A percentile compares a stretch with the other conserved stretches of the same genome.
These are phyloP conservation scores for Polyploca ridens DNA, from an alignment of 2,888 invertebrate species.

Conservation along the genomic window DNA sequence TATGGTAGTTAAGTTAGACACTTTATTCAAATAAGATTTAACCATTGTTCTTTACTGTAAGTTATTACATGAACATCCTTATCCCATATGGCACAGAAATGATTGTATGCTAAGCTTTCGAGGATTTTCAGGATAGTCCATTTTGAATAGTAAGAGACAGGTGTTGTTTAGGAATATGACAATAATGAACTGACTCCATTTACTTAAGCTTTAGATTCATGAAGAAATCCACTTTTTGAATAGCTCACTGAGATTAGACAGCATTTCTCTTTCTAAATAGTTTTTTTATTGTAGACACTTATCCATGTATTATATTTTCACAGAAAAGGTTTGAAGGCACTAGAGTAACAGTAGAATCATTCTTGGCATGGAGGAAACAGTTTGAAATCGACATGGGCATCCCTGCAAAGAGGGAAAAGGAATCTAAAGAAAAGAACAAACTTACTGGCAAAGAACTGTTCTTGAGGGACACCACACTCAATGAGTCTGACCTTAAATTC, in stretches of 20 bases:
- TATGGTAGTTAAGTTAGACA: too few species aligned
- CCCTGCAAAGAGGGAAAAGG: constrained; percentile 88
- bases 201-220: too few species aligned
- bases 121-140: too few species aligned
- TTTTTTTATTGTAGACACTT: constrained; percentile 13
- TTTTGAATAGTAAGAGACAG: too few species aligned
- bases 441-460: constrained; percentile 97
- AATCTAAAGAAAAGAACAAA: constrained; percentile 90
- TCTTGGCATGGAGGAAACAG: constrained; percentile 95
- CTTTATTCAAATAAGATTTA: too few species aligned
- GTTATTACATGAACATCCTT: too few species aligned
- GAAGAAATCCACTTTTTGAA: not conserved
- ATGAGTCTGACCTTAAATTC: constrained; percentile 98
- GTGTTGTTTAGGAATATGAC: too few species aligned
- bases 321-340: constrained; percentile 98
- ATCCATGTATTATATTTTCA: constrained; percentile 36
- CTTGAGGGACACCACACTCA: constrained; percentile 95
- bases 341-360: constrained; percentile 97
- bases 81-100: too few species aligned
- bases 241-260: constrained; percentile 8
- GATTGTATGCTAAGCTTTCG: too few species aligned
- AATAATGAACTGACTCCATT: too few species aligned
- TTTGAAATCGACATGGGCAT: constrained; percentile 96
- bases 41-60: too few species aligned
- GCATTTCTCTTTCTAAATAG: too few species aligned